phyloP scores from a whole-genome alignment of 2,797 vertebrate species.

The Dendrocincla tyrannina region DNA sequence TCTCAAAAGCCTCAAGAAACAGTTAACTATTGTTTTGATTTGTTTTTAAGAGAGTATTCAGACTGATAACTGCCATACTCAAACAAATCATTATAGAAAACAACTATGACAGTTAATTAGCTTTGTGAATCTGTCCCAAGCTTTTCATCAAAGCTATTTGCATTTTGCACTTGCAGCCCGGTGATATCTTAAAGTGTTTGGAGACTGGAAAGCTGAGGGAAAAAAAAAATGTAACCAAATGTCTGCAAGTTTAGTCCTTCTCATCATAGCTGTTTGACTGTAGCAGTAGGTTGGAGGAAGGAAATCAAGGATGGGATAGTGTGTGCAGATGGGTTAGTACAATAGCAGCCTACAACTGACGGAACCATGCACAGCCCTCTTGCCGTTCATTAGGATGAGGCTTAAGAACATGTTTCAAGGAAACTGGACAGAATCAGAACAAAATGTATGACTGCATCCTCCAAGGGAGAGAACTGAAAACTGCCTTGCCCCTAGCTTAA shows the following conservation, averaged over 20 bases:
- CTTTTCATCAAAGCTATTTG: neutral
- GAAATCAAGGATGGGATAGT: neutral
- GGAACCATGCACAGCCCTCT: neutral
- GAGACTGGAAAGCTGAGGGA: neutral
- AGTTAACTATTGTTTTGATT: neutral
- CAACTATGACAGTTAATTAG: neutral
- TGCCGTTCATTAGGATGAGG: neutral
- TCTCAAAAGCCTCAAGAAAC: neutral
- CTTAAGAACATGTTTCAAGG: neutral
- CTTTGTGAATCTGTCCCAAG: neutral
- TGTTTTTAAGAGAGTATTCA: neutral
- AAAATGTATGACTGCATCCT: neutral
- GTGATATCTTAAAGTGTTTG: neutral
- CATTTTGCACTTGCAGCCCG: neutral
- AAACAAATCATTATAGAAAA: neutral
- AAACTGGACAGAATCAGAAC: neutral
- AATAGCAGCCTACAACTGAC: neutral
- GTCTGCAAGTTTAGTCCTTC: neutral
- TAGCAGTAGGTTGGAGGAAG: neutral
- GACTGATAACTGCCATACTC: neutral
- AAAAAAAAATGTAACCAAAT: neutral
- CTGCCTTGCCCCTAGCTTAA: neutral
- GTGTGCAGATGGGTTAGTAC: rapidly evolving
- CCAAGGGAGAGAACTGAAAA: neutral
- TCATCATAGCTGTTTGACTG: neutral